Evolutionary conservation across 1,140 invertebrate genomes (phyloP).

Genomic region (Amphibalanus amphitrite): DNA sequence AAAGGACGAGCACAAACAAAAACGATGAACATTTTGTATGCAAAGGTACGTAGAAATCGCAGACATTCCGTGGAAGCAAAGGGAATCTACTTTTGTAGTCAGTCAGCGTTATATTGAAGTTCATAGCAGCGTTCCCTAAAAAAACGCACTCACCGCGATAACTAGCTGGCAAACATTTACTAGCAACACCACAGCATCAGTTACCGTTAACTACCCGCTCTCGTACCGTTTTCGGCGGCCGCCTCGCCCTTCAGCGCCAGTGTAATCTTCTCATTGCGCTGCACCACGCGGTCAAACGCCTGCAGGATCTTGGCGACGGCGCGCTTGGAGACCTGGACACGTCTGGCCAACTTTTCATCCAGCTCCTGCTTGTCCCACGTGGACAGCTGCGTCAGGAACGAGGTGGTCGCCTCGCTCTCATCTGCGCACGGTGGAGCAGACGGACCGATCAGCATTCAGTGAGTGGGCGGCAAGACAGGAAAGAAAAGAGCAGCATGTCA

Average conservation of each 20-base stretch:
- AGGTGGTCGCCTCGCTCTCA: conserved; percentile 91
- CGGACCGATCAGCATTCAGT: not conserved
- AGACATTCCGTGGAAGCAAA: too few species aligned
- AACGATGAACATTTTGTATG: too few species aligned
- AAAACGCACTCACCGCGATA: too few species aligned
- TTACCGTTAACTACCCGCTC: too few species aligned
- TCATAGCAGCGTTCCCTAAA: too few species aligned
- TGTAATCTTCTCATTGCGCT: conserved; percentile 82
- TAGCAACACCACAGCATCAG: too few species aligned
- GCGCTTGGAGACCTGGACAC: conserved; percentile 53
- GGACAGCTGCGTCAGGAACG: conserved; percentile 87
- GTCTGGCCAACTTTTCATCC: conserved; percentile 82
- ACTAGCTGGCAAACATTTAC: too few species aligned
- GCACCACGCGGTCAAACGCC: conserved; percentile 84
- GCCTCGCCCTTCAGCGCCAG: conserved; percentile 65
- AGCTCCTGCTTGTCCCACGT: conserved; percentile 96
- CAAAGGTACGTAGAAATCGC: too few species aligned
- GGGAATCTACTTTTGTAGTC: too few species aligned
- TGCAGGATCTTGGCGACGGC: conserved; percentile 91
- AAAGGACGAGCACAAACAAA: not conserved
- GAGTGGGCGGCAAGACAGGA: too few species aligned
- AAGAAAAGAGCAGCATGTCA: too few species aligned
- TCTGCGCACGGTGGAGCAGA: conserved; percentile 36
- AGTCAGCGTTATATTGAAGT: too few species aligned
- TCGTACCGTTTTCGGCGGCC: conserved; percentile 12